phyloP scores from a whole-genome alignment of 2,888 invertebrate species.

The Coecobrya sp. region DNA sequence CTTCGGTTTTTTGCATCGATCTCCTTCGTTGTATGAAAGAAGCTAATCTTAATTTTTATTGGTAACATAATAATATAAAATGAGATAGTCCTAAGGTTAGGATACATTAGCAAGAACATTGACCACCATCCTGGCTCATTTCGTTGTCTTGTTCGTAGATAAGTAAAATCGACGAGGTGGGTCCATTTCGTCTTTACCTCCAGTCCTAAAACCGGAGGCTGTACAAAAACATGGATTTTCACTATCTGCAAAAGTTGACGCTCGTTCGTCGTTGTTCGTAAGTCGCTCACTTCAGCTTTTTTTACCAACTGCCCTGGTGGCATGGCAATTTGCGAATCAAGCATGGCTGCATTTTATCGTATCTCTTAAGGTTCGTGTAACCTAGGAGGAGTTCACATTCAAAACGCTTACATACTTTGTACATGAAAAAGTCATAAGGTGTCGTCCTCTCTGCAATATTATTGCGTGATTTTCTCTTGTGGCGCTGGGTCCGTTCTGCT shows the following conservation, averaged over 20 bases:
- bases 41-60: constrained; percentile 79
- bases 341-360: constrained; percentile 7
- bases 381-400: neutral
- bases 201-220: constrained; percentile 34
- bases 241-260: constrained; percentile 40
- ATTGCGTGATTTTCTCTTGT: constrained; percentile 57
- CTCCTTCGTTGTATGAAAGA: constrained; percentile 25
- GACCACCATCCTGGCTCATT: constrained; percentile 52
- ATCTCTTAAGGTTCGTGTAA: neutral
- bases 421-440: constrained; percentile 4
- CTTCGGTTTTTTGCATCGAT: constrained; percentile 52
- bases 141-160: constrained; percentile 53
- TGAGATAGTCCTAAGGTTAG: constrained; percentile 13
- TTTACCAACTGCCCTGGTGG: constrained; percentile 27
- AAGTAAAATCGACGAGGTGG: constrained; percentile 65
- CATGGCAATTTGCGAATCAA: constrained; percentile 45
- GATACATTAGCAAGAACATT: constrained; percentile 58
- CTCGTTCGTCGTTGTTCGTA: neutral
- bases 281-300: constrained; percentile 13
- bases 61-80: constrained; percentile 54
- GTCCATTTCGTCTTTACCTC: constrained; percentile 52
- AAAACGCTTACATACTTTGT: neutral
- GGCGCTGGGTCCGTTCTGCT: constrained; percentile 35
- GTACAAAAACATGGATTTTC: constrained; percentile 16
- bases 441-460: constrained; percentile 25